Evolutionary conservation across 2,888 invertebrate genomes (phyloP).

Genomic region (Netelia melanura): DNA sequence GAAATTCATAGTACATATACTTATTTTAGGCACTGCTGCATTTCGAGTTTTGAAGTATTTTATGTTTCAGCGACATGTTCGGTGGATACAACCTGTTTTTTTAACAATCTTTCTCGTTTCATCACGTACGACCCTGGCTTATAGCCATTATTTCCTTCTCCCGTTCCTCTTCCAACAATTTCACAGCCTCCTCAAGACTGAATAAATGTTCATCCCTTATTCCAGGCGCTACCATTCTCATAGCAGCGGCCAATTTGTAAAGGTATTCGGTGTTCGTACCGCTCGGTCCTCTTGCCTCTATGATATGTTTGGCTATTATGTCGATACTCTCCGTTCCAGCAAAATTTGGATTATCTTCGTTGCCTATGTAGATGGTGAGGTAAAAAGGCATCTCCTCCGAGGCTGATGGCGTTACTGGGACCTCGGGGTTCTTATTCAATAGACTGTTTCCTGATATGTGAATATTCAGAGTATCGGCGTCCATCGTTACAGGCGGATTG

Average conservation of each 20-base stretch:
- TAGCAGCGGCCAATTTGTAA: slow-evolving; percentile 92
- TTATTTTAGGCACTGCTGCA: not conserved
- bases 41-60: not conserved
- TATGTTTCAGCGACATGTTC: not conserved
- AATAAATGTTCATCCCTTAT: slow-evolving; percentile 92
- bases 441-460: slow-evolving; percentile 15
- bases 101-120: not conserved
- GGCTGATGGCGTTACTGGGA: slow-evolving; percentile 69
- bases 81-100: slow-evolving; percentile 3
- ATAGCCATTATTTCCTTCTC: slow-evolving; percentile 39
- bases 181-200: slow-evolving; percentile 89
- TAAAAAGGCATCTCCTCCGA: slow-evolving; percentile 87
- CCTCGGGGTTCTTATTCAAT: slow-evolving; percentile 60
- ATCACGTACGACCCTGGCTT: slow-evolving; percentile 38
- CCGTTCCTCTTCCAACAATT: slow-evolving; percentile 78
- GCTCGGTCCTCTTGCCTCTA: slow-evolving; percentile 91
- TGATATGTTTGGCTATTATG: slow-evolving; percentile 93
- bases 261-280: slow-evolving; percentile 97
- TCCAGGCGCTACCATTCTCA: slow-evolving; percentile 91
- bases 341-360: slow-evolving; percentile 92
- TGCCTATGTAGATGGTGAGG: slow-evolving; percentile 93
- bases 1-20: not conserved
- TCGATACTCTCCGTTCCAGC: slow-evolving; percentile 91
- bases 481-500: slow-evolving; percentile 66
- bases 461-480: slow-evolving; percentile 74